These are phyloP conservation scores for Trachymyrmex septentrionalis DNA, from an alignment of 1,140 invertebrate species.

Conservation along the genomic window DNA sequence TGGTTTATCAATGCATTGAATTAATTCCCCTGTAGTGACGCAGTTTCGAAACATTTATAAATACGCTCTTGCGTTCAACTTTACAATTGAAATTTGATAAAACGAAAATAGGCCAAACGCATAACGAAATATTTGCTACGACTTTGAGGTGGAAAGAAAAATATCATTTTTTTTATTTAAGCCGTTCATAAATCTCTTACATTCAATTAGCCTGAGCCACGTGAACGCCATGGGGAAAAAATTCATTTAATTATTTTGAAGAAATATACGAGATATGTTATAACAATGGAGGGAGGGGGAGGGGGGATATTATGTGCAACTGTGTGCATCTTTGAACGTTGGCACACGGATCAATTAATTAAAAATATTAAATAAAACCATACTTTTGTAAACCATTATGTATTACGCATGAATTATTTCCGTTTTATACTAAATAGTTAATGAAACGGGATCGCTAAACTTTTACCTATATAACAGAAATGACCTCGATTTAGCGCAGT, in stretches of 20 bases:
- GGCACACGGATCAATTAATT: background rate
- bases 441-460: background rate
- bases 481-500: background rate
- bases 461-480: background rate
- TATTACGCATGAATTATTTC: constrained; percentile 18
- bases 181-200: constrained; percentile 9
- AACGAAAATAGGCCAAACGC: constrained; percentile 17
- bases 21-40: background rate
- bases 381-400: background rate
- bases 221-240: background rate
- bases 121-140: background rate
- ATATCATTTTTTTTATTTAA: constrained; percentile 9
- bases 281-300: too few species aligned
- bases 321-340: background rate
- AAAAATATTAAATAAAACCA: background rate
- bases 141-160: background rate
- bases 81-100: constrained; percentile 45
- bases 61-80: background rate
- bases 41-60: background rate
- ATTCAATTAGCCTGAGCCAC: constrained; percentile 5
- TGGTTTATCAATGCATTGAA: background rate
- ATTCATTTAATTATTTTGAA: constrained; percentile 16
- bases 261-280: background rate
- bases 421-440: background rate
- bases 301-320: background rate